Evolutionary conservation across 2,797 vertebrate species (phyloP), one percentile per base, ranked within the genome.

Genomic region (Dryobates pubescens): DNA sequence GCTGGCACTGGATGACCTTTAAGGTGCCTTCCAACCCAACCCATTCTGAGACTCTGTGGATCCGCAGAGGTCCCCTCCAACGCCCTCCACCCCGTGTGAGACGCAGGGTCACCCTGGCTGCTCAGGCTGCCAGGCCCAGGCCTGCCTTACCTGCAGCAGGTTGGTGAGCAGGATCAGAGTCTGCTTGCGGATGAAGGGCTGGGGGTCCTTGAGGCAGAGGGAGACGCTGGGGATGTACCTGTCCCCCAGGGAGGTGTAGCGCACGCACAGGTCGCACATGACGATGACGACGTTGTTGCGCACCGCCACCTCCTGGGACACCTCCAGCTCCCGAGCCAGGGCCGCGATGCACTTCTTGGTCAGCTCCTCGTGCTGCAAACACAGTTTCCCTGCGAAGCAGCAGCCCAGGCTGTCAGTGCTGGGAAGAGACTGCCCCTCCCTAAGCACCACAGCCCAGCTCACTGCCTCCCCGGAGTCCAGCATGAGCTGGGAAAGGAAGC

Each of bases 81-180:
- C 36, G 32, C 49, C 12, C 22, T 23, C 47, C 22, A 9, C 11
- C 23, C 47, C 11, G 47, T 13, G 47, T 20, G 47, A 49, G 47
- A 49, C 22, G 22, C 23, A 51, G 6, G 49, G 24, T 51, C 11
- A 12, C 49, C 22, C 47, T 51, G 26, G 15, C 13, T 19, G 38
- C 17, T 6, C 62, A 80, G 49, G 47, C 3, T 65, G 68, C 13
- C 62, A 56, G 36, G 36, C 36, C 8, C 10, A 38, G 36, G 36
- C 36, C 36, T 38, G 36, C 11, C 36, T 38, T 53, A 99, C 99
- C 99, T 99, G 99, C 36, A 99, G 97, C 54, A 99, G 98, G 95
- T 98, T 99, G 95, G 99, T 99, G 34, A 99, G 98, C 98, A 99
- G 98, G 95, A 98, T 98, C 51, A 99, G 97, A 0, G 99, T 98